phyloP scores from a whole-genome alignment of 1,140 invertebrate species.

The Orchestia grillus region DNA sequence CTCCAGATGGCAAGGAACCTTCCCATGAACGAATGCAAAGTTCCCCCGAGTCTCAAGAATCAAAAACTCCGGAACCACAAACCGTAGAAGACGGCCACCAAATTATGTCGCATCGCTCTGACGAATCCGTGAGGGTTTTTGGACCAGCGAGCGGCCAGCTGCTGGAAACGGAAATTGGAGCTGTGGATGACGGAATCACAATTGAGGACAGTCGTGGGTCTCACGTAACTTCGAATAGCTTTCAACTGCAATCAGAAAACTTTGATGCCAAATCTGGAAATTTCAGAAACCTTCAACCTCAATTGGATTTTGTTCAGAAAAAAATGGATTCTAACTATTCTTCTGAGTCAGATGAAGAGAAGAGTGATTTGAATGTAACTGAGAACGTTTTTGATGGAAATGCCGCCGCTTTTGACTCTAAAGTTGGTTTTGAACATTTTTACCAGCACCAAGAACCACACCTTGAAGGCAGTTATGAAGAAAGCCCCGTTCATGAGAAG shows the following conservation, averaged over 20 bases:
- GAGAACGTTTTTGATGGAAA: neutral
- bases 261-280: neutral
- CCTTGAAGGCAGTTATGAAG: neutral
- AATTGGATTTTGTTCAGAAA: neutral
- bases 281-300: neutral
- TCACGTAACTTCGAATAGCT: neutral
- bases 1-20: neutral
- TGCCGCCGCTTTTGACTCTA: neutral
- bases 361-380: neutral
- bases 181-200: neutral
- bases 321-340: conserved; percentile 27
- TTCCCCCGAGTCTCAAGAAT: neutral
- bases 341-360: conserved; percentile 20
- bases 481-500: neutral
- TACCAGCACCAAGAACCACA: neutral
- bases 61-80: neutral
- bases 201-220: neutral
- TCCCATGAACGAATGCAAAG: neutral
- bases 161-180: neutral
- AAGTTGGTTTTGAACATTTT: neutral
- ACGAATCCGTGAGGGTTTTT: neutral
- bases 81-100: neutral
- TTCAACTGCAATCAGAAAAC: neutral
- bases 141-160: neutral
- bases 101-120: neutral